Evolutionary conservation across 2,797 vertebrate genomes (phyloP).

Genomic region (Takifugu rubripes): DNA sequence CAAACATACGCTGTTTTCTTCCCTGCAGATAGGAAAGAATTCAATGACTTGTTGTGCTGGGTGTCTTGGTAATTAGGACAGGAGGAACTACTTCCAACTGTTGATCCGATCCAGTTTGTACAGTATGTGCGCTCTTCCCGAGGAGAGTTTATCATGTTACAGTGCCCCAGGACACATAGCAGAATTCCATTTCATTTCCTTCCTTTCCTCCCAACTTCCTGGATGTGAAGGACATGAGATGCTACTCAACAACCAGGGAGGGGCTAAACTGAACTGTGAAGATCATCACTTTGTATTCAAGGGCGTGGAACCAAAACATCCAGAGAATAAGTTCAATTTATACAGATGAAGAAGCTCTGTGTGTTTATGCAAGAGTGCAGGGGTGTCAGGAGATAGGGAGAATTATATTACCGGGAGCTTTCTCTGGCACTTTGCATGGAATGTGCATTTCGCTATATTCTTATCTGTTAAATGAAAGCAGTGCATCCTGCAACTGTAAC

Average conservation of each 20-base stretch:
- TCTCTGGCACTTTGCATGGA: background rate
- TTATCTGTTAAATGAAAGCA: background rate
- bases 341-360: background rate
- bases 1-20: constrained; percentile 43
- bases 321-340: constrained; percentile 28
- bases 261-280: constrained; percentile 5
- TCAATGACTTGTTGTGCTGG: constrained; percentile 35
- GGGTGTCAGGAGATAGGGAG: background rate
- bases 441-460: background rate
- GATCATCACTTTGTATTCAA: background rate
- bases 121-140: background rate
- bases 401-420: background rate
- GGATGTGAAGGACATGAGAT: background rate
- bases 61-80: constrained; percentile 4
- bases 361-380: background rate
- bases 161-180: constrained; percentile 26
- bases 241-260: constrained; percentile 15
- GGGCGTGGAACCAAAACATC: constrained; percentile 28
- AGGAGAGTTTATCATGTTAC: constrained; percentile 28
- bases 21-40: constrained; percentile 24
- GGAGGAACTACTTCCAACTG: constrained; percentile 9
- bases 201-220: constrained; percentile 57
- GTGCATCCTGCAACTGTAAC: background rate
- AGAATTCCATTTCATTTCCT: constrained; percentile 53
- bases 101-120: constrained; percentile 1